Percentiles rank a stretch among this genome's conserved stretches.
Conservation (phyloP, 2,888 invertebrate species). For the Campaea margaritaria region DNA sequence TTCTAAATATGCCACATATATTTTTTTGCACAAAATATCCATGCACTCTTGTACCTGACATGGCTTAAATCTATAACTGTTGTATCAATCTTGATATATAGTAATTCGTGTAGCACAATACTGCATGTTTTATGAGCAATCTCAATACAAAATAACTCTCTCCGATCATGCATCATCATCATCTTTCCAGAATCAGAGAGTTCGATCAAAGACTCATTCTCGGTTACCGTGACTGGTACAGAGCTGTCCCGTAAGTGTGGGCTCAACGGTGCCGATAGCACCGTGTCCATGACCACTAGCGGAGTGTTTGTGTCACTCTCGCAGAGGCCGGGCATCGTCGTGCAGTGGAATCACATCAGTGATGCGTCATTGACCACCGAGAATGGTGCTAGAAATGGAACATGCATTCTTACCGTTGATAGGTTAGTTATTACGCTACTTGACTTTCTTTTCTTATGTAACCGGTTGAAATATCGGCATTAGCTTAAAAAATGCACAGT, state of each 20-base stretch:
- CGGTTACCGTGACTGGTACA: conserved; percentile 87
- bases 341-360: conserved; percentile 87
- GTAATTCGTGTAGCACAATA: background rate
- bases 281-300: conserved; percentile 79
- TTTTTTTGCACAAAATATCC: background rate
- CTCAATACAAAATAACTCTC: conserved; percentile 30
- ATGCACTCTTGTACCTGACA: background rate
- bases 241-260: conserved; percentile 87
- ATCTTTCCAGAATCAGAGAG: conserved; percentile 75
- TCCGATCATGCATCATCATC: conserved; percentile 45
- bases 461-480: background rate
- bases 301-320: conserved; percentile 85
- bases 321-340: conserved; percentile 74
- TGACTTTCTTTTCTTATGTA: conserved; percentile 10
- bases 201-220: conserved; percentile 80
- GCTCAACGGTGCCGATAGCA: conserved; percentile 85
- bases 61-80: background rate
- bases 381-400: conserved; percentile 85
- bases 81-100: background rate
- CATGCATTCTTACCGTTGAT: conserved; percentile 87
- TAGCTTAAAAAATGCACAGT: background rate
- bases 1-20: background rate
- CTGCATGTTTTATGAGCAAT: background rate
- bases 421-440: conserved; percentile 70
- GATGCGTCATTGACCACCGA: conserved; percentile 83